A percentile compares a stretch with the other conserved stretches of the same genome.
Evolutionary conservation across 2,797 vertebrate species (phyloP).

Genomic region (Myiotriccus ornatus): DNA sequence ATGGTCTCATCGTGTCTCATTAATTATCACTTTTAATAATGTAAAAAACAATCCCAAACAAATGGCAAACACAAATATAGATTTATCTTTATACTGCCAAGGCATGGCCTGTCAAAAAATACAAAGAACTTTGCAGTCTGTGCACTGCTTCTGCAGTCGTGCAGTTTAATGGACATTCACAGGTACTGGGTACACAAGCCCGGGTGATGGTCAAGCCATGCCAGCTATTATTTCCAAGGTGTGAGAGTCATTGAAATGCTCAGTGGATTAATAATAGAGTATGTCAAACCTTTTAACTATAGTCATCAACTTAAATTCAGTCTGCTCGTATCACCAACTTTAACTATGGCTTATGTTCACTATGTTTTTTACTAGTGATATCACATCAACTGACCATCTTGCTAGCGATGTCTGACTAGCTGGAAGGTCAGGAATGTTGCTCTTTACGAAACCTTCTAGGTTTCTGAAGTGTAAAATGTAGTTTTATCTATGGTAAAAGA

Average conservation of each 20-base stretch:
- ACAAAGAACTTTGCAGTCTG: neutral
- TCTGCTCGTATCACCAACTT: neutral
- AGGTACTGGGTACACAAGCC: neutral
- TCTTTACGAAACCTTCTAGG: neutral
- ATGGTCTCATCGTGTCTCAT: neutral
- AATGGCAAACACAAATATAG: neutral
- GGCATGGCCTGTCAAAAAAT: neutral
- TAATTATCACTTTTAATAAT: neutral
- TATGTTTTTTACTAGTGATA: neutral
- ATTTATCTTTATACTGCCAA: neutral
- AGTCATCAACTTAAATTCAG: conserved; percentile 42
- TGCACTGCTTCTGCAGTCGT: neutral
- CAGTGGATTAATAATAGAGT: conserved; percentile 15
- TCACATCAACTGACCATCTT: neutral
- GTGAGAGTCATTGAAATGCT: neutral
- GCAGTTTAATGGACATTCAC: neutral
- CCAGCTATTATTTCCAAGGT: conserved; percentile 1
- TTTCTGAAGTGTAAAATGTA: neutral
- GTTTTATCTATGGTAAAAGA: neutral
- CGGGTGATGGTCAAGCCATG: neutral
- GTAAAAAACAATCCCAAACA: neutral
- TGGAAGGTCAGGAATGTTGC: neutral
- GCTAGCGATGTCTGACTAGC: neutral
- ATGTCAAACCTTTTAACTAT: conserved; percentile 21
- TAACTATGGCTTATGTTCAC: neutral